Evolutionary conservation across 1,140 invertebrate species (phyloP), one percentile per base, ranked within the genome.

Genomic region (Macrocentrus cingulum): DNA sequence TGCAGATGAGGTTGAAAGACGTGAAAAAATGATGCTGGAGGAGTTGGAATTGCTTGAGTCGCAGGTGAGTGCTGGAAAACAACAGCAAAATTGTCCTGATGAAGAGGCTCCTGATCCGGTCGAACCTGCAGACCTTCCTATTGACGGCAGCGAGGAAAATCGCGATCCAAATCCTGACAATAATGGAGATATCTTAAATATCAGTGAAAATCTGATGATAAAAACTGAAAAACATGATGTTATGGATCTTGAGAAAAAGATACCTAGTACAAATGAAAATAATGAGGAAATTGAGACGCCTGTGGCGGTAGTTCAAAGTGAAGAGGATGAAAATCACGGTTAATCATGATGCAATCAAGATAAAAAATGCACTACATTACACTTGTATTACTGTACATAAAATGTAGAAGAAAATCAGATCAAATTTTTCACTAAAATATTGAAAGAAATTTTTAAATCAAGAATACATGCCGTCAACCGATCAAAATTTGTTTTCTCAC

Each of bases 1-100:
- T 59, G 34, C 59, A 79, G 75, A 72, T 37, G 75, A 77, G 63
- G 80, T 84, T 42, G 81, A 83, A 36, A 77, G 71, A 64, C 81
- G 82, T 46, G 75, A 82, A 49, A 79, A 76, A 55, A 67, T 74
- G 34, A 64, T 84, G 2, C 49, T 82, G 15, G 79, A 81, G 44
- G 83, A 80, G 37, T 52, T 80, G 50, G 70, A 77, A 51, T 48
- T 70, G 18, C 77, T 76, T 71, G 70, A 77, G 63, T 56, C 71
- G 48, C 74, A 78, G 62, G 58, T 71, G 16, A 72, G 73, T 13
- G 49, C 74, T 6, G 61, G 60, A 3, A 79, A 76, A 36, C 70
- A 73, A 19, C 65, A 70, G 34, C 70, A 75, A 13, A 69, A 39
- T 39, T n/a, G 7, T 13, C 8, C 36, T 39, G 36, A 66, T 25